These are phyloP conservation scores for Andrena dorsata DNA, from an alignment of 2,888 invertebrate genomes.

Conservation along the genomic window DNA sequence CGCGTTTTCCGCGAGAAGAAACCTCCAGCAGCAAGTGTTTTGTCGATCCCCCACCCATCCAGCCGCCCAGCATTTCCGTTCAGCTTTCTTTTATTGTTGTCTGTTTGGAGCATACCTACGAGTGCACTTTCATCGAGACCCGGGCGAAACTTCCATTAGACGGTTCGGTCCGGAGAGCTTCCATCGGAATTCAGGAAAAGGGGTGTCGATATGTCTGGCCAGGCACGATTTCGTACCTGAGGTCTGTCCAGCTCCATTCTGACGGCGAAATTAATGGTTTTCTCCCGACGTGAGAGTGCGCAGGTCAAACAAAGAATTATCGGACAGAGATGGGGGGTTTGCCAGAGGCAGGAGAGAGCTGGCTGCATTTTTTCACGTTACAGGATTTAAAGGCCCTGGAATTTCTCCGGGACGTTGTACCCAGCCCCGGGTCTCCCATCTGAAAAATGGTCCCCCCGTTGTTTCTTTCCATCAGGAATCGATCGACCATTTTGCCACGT, in stretches of 20 bases:
- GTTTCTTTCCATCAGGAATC: neutral
- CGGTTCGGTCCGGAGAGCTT: constrained; percentile 52
- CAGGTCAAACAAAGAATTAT: constrained; percentile 75
- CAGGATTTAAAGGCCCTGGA: constrained; percentile 59
- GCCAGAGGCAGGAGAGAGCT: constrained; percentile 20
- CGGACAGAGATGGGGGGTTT: neutral
- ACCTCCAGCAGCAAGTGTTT: constrained; percentile 31
- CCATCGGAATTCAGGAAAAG: constrained; percentile 72
- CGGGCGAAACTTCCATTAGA: constrained; percentile 72
- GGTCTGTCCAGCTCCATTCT: constrained; percentile 66
- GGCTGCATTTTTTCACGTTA: constrained; percentile 73
- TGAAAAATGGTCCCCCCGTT: constrained; percentile 52
- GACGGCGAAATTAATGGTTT: constrained; percentile 71
- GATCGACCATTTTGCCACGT: constrained; percentile 13
- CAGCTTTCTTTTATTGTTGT: constrained; percentile 69
- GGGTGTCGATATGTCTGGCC: constrained; percentile 73
- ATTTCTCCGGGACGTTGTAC: constrained; percentile 61
- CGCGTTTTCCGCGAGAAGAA: constrained; percentile 11
- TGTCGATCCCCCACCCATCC: constrained; percentile 6
- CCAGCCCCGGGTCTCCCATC: constrained; percentile 19
- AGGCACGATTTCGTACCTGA: constrained; percentile 71
- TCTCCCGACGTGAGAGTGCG: constrained; percentile 64
- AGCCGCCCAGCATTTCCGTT: constrained; percentile 6
- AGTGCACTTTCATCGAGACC: constrained; percentile 66
- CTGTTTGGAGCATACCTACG: constrained; percentile 61